Evolutionary conservation across 1,140 invertebrate species (phyloP).

Genomic region (Calephelis nemesis): DNA sequence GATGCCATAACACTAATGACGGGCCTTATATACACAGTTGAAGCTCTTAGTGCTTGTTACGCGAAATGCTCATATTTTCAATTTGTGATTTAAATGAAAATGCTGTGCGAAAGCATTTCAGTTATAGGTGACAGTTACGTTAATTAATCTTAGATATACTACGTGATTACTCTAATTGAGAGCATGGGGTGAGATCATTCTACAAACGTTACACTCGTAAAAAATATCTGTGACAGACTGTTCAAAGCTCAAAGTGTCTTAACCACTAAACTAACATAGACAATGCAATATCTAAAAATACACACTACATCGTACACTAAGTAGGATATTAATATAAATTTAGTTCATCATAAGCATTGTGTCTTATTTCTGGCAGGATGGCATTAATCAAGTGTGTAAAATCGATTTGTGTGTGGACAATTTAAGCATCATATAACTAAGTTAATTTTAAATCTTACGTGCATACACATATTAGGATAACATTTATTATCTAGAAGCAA

Average conservation of each 20-base stretch:
- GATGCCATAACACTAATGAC: slow-evolving; percentile 56
- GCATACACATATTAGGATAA: slow-evolving; percentile 69
- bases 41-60: slow-evolving; percentile 42
- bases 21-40: slow-evolving; percentile 61
- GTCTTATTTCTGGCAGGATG: slow-evolving; percentile 74
- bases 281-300: slow-evolving; percentile 78
- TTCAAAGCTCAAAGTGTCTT: slow-evolving; percentile 76
- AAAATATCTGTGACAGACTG: slow-evolving; percentile 71
- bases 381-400: slow-evolving; percentile 72
- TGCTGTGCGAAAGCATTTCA: slow-evolving; percentile 37
- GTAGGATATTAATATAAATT: slow-evolving; percentile 73
- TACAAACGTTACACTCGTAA: slow-evolving; percentile 60
- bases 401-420: slow-evolving; percentile 76
- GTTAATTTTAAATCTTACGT: slow-evolving; percentile 58
- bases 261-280: slow-evolving; percentile 74
- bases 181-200: slow-evolving; percentile 52
- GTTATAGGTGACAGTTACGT: slow-evolving; percentile 33
- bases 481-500: slow-evolving; percentile 73
- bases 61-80: slow-evolving; percentile 30
- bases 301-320: slow-evolving; percentile 72
- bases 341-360: slow-evolving; percentile 77
- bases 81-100: slow-evolving; percentile 40
- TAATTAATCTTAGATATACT: slow-evolving; percentile 44
- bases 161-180: slow-evolving; percentile 47
- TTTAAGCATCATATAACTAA: slow-evolving; percentile 73